Base-by-base conservation (phyloP, 2,797 vertebrate genomes). In the Melopsittacus undulatus region DNA sequence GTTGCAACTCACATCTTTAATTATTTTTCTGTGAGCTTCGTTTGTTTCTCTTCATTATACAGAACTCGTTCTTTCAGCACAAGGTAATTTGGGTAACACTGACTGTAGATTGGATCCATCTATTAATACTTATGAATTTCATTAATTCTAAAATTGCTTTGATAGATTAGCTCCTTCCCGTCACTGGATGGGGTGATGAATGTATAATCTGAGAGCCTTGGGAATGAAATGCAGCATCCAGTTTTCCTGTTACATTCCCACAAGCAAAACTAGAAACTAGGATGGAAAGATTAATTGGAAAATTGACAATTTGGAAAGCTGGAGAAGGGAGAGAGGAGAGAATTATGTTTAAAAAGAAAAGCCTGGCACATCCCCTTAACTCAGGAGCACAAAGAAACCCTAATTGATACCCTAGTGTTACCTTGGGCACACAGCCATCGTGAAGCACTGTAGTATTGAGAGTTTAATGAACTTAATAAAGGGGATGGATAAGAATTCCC, bases 11-110 rank as follows among this genome's bases (percentile, higher is more conserved):
- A 62, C 64, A 89, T 40, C 48, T 94, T 92, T 92, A 94, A 94
- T 96, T 96, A 90, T 94, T 96, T 96, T 94, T 93, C 80, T 88
- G 36, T 52, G 70, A 84, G 90, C 94, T 82, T 90, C 10, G 0
- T 80, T 96, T 95, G 86, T 95, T 94, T 93, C 88, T 87, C 77
- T 82, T 92, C 72, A 54, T 94, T 87, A 89, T 61, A 80, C 68
- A 89, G 86, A 80, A 87, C 86, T 77, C 75, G 76, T 93, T 94
- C 95, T 94, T 95, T 97, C 96, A 96, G 94, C 96, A 96, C 79
- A 64, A 91, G 48, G 67, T 89, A 96, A 96, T 95, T 92, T 96
- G 90, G 86, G 36, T 84, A 89, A 69, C 30, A 26, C 0, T 64
- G 78, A 90, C 77, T 78, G 86, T 91, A 90, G 93, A 92, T 96